These are phyloP conservation scores for Myotis vivesi DNA, from an alignment of 2,797 vertebrate genomes.

Conservation along the genomic window DNA sequence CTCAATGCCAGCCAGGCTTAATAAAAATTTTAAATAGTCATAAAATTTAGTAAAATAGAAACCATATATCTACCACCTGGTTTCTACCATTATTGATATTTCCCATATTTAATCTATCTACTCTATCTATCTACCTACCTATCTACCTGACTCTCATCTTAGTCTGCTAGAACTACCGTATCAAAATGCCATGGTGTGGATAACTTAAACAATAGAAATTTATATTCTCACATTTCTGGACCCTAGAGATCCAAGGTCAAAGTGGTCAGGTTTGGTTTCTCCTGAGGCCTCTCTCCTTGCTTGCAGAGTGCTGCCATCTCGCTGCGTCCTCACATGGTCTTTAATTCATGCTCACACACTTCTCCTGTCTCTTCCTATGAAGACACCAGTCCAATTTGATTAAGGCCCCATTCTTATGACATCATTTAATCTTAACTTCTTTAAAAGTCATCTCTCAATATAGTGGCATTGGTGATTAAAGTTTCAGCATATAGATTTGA, in stretches of 20 bases:
- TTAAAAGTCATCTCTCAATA: neutral
- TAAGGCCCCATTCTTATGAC: neutral
- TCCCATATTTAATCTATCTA: neutral
- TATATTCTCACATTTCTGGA: neutral
- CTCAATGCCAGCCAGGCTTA: no score
- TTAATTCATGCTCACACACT: neutral
- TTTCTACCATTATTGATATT: neutral
- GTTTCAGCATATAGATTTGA: neutral
- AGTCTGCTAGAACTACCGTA: neutral
- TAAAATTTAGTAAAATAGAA: conserved; percentile 11
- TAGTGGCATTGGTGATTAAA: neutral
- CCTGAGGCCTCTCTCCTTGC: neutral
- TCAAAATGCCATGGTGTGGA: neutral
- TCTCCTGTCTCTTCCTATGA: neutral
- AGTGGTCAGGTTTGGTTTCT: neutral
- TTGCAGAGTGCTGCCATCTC: neutral
- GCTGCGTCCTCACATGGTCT: neutral
- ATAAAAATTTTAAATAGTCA: neutral
- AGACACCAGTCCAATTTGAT: neutral
- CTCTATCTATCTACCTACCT: neutral
- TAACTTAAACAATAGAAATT: neutral
- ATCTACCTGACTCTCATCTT: neutral
- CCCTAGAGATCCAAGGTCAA: neutral
- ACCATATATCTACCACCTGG: neutral
- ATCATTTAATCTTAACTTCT: neutral